These are phyloP conservation scores for Proisotoma minuta DNA, from an alignment of 2,888 invertebrate genomes.

Conservation along the genomic window DNA sequence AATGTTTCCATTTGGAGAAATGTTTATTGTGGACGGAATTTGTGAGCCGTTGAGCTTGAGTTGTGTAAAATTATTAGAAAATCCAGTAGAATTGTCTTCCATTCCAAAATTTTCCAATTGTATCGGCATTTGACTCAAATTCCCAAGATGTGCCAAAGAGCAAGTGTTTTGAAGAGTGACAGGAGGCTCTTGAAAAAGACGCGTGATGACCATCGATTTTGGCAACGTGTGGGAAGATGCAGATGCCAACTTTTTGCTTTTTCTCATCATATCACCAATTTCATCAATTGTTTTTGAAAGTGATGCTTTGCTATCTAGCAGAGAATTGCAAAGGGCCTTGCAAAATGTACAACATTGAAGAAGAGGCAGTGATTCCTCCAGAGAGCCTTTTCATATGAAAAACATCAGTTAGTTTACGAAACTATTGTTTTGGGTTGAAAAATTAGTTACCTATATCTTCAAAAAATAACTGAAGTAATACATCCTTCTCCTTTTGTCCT, in stretches of 20 bases:
- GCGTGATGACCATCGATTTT: conserved; percentile 25
- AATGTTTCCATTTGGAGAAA: too few relatives aligned
- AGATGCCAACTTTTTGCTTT: conserved; percentile 21
- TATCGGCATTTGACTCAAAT: too few relatives aligned
- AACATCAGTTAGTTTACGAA: neutral
- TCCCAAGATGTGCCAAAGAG: neutral
- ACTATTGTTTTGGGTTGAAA: neutral
- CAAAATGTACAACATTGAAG: conserved; percentile 29
- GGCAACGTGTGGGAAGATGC: conserved; percentile 21
- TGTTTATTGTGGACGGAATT: too few relatives aligned
- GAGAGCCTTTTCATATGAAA: conserved; percentile 20
- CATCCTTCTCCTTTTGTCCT: conserved; percentile 26
- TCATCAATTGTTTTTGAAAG: conserved; percentile 30
- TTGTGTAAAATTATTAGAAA: too few relatives aligned
- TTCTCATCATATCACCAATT: conserved; percentile 20
- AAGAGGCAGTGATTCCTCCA: conserved; percentile 29
- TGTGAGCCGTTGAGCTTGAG: too few relatives aligned
- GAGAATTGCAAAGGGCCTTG: conserved; percentile 22
- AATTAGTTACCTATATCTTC: conserved; percentile 26
- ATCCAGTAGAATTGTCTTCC: too few relatives aligned
- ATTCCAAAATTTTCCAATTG: too few relatives aligned
- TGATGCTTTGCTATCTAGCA: conserved; percentile 22
- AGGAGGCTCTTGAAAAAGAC: conserved; percentile 16
- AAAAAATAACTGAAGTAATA: conserved; percentile 29
- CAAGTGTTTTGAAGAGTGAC: neutral